These are phyloP conservation scores for Calvadosia cruxmelitensis DNA, from an alignment of 30 jellyfish, hydroid and myxozoan genomes.

Conservation along the genomic window DNA sequence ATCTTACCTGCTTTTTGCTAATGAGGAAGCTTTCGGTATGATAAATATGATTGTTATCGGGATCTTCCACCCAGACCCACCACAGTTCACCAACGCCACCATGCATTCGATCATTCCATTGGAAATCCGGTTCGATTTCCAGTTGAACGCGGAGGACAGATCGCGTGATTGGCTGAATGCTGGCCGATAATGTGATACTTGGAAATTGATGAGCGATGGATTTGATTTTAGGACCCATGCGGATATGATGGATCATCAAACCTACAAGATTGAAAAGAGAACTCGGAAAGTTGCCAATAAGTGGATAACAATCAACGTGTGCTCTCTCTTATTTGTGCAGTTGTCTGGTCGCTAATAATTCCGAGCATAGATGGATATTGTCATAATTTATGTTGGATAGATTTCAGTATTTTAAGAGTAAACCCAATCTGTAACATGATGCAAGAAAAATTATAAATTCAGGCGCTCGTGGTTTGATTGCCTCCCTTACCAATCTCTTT, in stretches of 20 bases:
- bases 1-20: slow-evolving; percentile 63
- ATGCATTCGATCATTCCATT: slow-evolving; percentile 92
- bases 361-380: too few relatives aligned
- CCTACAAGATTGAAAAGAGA: too few relatives aligned
- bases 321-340: too few relatives aligned
- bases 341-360: too few relatives aligned
- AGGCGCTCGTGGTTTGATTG: too few relatives aligned
- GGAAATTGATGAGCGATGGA: slow-evolving; percentile 85
- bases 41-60: slow-evolving; percentile 82
- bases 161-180: slow-evolving; percentile 93
- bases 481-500: slow-evolving; percentile 65
- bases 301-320: too few relatives aligned
- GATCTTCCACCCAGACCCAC: slow-evolving; percentile 99
- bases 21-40: slow-evolving; percentile 86
- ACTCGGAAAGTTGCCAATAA: too few relatives aligned
- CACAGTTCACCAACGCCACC: slow-evolving; percentile 85
- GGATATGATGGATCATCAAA: slow-evolving; percentile 59
- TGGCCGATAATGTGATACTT: slow-evolving; percentile 48
- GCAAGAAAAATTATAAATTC: too few relatives aligned
- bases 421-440: too few relatives aligned
- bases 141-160: slow-evolving; percentile 84
- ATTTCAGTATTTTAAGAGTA: too few relatives aligned
- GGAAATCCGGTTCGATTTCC: slow-evolving; percentile 66
- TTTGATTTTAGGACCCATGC: slow-evolving; percentile 65
- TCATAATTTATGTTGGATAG: too few relatives aligned